Conservation (phyloP, 2,888 invertebrate genomes). For the Sabellastarte sp. region DNA sequence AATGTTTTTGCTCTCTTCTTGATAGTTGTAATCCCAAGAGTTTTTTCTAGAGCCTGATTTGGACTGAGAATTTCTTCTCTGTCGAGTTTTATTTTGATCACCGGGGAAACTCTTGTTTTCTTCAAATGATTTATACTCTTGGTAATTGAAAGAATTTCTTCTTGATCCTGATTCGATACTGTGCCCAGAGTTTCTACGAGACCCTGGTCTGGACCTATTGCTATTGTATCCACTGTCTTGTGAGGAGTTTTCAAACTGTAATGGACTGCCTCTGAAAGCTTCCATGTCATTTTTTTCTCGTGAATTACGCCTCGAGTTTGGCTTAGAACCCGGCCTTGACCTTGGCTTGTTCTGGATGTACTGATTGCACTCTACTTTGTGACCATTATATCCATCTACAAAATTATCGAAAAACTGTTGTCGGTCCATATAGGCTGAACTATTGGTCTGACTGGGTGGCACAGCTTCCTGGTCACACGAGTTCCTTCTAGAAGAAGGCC, state of each 20-base stretch:
- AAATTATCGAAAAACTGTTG: no score
- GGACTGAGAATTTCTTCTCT: not conserved
- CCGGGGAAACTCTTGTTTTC: no score
- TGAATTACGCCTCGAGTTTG: not conserved
- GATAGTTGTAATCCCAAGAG: not conserved
- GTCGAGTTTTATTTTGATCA: not conserved
- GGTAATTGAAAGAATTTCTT: not conserved
- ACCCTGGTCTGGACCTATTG: not conserved
- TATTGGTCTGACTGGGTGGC: no score
- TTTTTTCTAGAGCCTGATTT: not conserved
- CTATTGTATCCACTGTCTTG: not conserved
- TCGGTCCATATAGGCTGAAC: no score
- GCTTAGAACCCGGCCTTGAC: not conserved
- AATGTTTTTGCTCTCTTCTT: not conserved
- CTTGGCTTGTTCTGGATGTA: not conserved
- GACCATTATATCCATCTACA: no score
- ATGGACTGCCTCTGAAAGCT: no score
- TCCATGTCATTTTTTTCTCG: not conserved
- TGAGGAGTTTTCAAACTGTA: no score
- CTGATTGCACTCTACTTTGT: no score
- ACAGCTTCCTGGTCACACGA: no score
- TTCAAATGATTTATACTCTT: no score
- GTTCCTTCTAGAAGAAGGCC: not conserved
- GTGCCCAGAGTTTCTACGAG: no score
- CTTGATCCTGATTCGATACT: no score